Evolutionary conservation across 2,888 invertebrate species (phyloP).

Genomic region (Catonia carolina): DNA sequence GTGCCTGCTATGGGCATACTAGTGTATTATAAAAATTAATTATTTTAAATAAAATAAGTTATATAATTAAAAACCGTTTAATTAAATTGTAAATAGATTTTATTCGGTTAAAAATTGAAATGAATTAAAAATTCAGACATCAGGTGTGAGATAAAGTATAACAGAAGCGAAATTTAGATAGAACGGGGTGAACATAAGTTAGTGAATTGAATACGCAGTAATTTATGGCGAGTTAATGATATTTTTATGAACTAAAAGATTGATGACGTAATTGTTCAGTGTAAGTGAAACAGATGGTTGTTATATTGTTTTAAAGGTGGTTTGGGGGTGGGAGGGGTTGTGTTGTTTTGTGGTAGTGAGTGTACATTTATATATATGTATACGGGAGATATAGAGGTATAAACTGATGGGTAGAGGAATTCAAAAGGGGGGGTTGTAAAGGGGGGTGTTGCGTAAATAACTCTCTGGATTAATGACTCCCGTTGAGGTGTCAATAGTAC

Average conservation of each 20-base stretch:
- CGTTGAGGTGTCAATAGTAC: slow-evolving; percentile 12
- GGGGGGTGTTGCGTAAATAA: slow-evolving; percentile 8
- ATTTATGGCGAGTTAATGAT: slow-evolving; percentile 6
- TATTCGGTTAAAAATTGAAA: too few species aligned
- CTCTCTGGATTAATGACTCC: slow-evolving; percentile 10
- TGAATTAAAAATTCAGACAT: too few species aligned
- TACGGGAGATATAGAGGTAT: background rate
- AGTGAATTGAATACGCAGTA: background rate
- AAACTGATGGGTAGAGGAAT: slow-evolving; percentile 32
- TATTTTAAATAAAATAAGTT: too few species aligned
- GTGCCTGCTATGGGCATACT: too few species aligned
- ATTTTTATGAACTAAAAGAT: slow-evolving; percentile 8
- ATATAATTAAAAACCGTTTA: too few species aligned
- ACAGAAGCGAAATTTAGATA: too few species aligned
- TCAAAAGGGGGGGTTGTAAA: background rate
- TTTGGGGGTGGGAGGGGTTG: background rate
- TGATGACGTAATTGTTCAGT: slow-evolving; percentile 11
- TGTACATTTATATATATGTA: too few species aligned
- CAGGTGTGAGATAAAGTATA: too few species aligned
- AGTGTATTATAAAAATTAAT: too few species aligned
- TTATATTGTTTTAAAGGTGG: background rate
- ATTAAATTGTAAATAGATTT: too few species aligned
- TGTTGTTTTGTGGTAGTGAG: too few species aligned
- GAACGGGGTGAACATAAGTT: too few species aligned
- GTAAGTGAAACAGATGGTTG: slow-evolving; percentile 10